phyloP scores from a whole-genome alignment of 2,797 vertebrate genomes.

The Etheostoma nigrum region DNA sequence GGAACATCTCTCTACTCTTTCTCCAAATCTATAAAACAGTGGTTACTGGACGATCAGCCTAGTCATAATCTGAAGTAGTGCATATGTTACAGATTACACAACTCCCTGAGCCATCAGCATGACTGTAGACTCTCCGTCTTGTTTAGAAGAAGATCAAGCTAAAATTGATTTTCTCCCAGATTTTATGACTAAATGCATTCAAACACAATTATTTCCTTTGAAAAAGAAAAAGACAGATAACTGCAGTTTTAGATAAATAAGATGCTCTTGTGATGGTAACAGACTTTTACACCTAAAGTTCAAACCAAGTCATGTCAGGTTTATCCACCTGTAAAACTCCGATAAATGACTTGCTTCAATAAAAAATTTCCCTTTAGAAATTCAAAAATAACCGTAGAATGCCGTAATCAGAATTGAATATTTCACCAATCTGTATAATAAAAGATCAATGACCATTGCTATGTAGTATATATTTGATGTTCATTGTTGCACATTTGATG shows the following conservation, averaged over 20 bases:
- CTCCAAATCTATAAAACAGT: too few relatives aligned
- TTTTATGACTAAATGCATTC: not conserved
- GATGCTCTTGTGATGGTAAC: not conserved
- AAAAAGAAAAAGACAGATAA: not conserved
- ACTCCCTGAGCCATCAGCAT: not conserved
- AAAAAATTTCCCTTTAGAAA: too few relatives aligned
- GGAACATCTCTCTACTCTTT: too few relatives aligned
- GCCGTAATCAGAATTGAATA: too few relatives aligned
- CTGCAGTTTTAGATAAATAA: not conserved
- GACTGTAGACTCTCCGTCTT: not conserved
- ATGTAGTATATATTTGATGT: not conserved
- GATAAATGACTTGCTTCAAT: too few relatives aligned
- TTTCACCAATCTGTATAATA: not conserved
- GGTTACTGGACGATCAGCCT: too few relatives aligned
- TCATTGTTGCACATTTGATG: not conserved
- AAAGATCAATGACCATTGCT: not conserved
- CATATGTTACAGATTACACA: too few relatives aligned
- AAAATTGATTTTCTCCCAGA: not conserved
- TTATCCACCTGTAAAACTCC: too few relatives aligned
- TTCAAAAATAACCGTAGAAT: too few relatives aligned
- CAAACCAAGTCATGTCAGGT: too few relatives aligned
- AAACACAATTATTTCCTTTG: not conserved
- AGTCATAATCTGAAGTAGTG: too few relatives aligned
- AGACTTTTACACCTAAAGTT: not conserved
- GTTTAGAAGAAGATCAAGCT: not conserved